Percentiles rank a stretch among this genome's conserved stretches.
Evolutionary conservation across 1,140 invertebrate species (phyloP).

Genomic region (Drosophila suzukii): DNA sequence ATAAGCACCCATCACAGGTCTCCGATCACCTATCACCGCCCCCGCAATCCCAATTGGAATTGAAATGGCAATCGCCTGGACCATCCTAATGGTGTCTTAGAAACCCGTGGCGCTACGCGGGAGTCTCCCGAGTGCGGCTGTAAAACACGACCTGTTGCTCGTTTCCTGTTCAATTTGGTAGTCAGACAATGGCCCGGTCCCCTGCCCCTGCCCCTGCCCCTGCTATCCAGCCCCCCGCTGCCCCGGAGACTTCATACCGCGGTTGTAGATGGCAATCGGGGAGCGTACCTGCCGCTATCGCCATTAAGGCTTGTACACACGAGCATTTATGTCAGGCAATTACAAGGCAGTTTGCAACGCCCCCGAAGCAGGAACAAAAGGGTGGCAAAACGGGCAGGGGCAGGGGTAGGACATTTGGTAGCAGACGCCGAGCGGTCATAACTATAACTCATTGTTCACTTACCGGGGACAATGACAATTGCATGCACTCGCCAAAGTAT

Average conservation of each 20-base stretch:
- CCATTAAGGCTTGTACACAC: conserved; percentile 57
- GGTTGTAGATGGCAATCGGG: conserved; percentile 49
- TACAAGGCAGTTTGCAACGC: conserved; percentile 56
- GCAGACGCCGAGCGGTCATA: conserved; percentile 12
- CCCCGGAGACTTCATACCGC: neutral
- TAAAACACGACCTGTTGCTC: conserved; percentile 22
- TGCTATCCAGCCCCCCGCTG: neutral
- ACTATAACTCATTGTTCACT: conserved; percentile 63
- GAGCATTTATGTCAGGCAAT: conserved; percentile 63
- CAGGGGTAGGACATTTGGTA: neutral
- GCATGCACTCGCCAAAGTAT: conserved; percentile 10
- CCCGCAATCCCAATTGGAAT: neutral
- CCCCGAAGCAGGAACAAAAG: conserved; percentile 10
- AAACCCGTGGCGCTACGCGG: neutral
- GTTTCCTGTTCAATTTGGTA: conserved; percentile 49
- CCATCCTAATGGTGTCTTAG: conserved; percentile 5
- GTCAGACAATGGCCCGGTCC: conserved; percentile 26
- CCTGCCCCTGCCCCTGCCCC: neutral
- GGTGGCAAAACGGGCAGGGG: neutral
- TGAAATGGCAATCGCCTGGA: neutral
- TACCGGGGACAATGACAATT: conserved; percentile 44
- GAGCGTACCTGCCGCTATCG: conserved; percentile 37
- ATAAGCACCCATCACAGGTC: neutral
- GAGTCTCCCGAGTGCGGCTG: neutral
- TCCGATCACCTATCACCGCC: conserved; percentile 22